Conservation (phyloP, 92 coral and sea anemone species). For the Parazoanthus swiftii region DNA sequence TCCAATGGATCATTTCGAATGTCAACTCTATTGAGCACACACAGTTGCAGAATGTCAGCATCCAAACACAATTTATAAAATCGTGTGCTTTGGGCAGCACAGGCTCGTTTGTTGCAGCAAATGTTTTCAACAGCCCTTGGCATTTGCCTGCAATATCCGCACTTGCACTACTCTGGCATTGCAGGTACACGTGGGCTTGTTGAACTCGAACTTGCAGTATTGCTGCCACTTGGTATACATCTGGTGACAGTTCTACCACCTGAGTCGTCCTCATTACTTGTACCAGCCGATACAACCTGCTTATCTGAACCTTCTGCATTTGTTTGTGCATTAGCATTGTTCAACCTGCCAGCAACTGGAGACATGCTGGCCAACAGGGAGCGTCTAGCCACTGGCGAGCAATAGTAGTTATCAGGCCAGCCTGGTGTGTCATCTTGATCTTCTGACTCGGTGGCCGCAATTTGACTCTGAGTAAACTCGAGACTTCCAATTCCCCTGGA, state of each 20-base stretch:
- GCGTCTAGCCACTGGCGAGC: slow-evolving; percentile 9
- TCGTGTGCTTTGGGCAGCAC: slow-evolving; percentile 2
- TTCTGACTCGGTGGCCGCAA: neutral
- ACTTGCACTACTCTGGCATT: slow-evolving; percentile 3
- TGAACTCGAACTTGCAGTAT: neutral
- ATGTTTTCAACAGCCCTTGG: slow-evolving; percentile 7
- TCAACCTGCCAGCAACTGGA: neutral
- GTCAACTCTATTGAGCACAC: slow-evolving; percentile 31
- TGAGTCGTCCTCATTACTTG: neutral
- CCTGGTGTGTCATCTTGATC: neutral
- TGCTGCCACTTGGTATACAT: neutral
- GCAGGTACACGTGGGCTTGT: neutral
- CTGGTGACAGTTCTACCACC: neutral
- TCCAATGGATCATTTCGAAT: slow-evolving; percentile 35
- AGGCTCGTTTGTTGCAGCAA: slow-evolving; percentile 23
- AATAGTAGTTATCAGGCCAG: neutral
- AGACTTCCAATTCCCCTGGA: slow-evolving; percentile 42
- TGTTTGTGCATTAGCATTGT: neutral
- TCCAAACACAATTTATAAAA: slow-evolving; percentile 40
- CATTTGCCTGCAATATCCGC: slow-evolving; percentile 24
- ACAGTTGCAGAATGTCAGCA: slow-evolving; percentile 23
- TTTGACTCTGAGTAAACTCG: slow-evolving; percentile 28
- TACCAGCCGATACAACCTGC: neutral
- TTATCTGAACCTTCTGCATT: too few species aligned
- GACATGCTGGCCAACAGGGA: neutral